Evolutionary conservation across 2,113 vertebrate genomes (phyloP).

Genomic region (Pionites leucogaster): DNA sequence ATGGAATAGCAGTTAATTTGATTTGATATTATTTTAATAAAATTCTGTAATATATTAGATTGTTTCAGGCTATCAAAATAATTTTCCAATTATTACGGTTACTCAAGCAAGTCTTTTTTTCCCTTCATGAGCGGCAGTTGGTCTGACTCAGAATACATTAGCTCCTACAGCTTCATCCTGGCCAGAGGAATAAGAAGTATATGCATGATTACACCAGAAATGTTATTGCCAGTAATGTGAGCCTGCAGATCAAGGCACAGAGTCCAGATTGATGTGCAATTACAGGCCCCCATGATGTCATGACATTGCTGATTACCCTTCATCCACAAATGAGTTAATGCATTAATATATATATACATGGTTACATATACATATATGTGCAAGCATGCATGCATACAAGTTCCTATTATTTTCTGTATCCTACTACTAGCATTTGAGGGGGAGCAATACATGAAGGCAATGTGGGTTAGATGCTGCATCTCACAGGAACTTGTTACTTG

Average conservation of each 20-base stretch:
- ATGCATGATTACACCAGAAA: conserved; percentile 89
- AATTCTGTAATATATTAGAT: conserved; percentile 99
- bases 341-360: neutral
- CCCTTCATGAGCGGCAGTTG: conserved; percentile 88
- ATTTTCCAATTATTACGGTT: conserved; percentile 99
- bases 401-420: conserved; percentile 22
- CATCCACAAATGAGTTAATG: conserved; percentile 18
- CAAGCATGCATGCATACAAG: neutral
- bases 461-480: neutral
- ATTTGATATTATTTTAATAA: conserved; percentile 99
- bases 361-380: neutral
- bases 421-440: neutral
- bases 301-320: conserved; percentile 66
- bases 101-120: conserved; percentile 94
- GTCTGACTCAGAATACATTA: conserved; percentile 96
- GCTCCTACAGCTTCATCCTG: conserved; percentile 89
- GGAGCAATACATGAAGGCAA: neutral
- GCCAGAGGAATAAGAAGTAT: conserved; percentile 80
- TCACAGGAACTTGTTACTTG: neutral
- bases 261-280: conserved; percentile 67
- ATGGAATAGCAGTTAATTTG: conserved; percentile 99
- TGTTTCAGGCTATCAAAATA: conserved; percentile 99
- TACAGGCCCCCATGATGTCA: conserved; percentile 68
- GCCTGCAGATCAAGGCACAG: conserved; percentile 67
- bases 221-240: conserved; percentile 80